Evolutionary conservation across 2,888 invertebrate genomes (phyloP).

Genomic region (Loripinus fragilis): DNA sequence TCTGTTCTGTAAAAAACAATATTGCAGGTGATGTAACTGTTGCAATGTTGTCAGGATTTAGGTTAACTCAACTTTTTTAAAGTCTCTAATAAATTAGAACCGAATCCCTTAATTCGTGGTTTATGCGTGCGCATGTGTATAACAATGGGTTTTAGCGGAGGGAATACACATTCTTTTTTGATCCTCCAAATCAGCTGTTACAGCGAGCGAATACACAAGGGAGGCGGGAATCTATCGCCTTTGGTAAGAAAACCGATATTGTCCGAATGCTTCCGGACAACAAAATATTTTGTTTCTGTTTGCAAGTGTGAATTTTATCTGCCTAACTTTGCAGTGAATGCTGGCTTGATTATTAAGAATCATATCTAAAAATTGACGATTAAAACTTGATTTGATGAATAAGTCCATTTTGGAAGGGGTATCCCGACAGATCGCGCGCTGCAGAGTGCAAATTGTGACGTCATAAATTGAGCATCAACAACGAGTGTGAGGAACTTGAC

Average conservation of each 20-base stretch:
- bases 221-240: slow-evolving; percentile 3
- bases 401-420: slow-evolving; percentile 32
- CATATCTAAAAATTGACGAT: background rate
- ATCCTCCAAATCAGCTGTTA: too few species aligned
- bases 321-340: background rate
- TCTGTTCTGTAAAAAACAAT: too few species aligned
- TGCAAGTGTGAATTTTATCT: slow-evolving; percentile 14
- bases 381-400: background rate
- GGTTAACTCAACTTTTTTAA: too few species aligned
- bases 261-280: slow-evolving; percentile 24
- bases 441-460: slow-evolving; percentile 70
- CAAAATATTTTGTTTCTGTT: slow-evolving; percentile 10
- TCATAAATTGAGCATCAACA: slow-evolving; percentile 79
- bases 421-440: slow-evolving; percentile 66
- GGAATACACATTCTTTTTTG: too few species aligned
- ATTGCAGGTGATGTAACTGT: too few species aligned
- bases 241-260: slow-evolving; percentile 12
- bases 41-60: too few species aligned
- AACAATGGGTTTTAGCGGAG: too few species aligned
- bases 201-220: background rate
- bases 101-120: too few species aligned
- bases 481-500: slow-evolving; percentile 60
- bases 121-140: too few species aligned
- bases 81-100: too few species aligned
- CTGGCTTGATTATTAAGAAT: background rate